Percentiles rank a stretch among this genome's conserved stretches.
These are phyloP conservation scores for Dipus sagitta DNA, from an alignment of 2,797 vertebrate genomes.

Conservation along the genomic window DNA sequence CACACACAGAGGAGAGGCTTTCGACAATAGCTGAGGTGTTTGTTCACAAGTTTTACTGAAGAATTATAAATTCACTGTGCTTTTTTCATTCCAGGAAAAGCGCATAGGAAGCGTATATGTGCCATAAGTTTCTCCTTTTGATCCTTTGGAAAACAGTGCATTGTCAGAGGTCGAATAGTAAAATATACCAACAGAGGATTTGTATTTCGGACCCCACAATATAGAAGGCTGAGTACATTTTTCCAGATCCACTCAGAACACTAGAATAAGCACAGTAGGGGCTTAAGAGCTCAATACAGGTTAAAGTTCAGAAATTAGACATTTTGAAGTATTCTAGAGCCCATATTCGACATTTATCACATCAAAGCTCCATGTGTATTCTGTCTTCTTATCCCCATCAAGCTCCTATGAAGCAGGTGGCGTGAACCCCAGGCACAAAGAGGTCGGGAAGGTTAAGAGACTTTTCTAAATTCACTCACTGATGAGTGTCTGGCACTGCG, in stretches of 20 bases:
- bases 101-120: not conserved
- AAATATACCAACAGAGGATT: not conserved
- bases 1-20: not conserved
- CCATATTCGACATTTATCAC: not conserved
- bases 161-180: not conserved
- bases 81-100: not conserved
- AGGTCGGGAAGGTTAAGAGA: not conserved
- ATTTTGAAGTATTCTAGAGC: not conserved
- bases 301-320: not conserved
- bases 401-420: not conserved
- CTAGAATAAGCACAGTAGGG: not conserved
- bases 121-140: not conserved
- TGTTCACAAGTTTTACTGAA: not conserved
- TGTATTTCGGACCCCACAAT: not conserved
- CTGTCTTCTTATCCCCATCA: not conserved
- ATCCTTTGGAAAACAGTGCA: not conserved
- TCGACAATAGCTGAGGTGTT: not conserved
- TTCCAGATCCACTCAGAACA: not conserved
- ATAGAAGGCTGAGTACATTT: not conserved
- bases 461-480: not conserved
- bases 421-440: not conserved
- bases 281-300: not conserved
- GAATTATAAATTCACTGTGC: not conserved
- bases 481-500: not conserved
- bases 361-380: not conserved